Evolutionary conservation across 2,113 vertebrate genomes (phyloP), one percentile per base, ranked within the genome.

Genomic region (Alectura lathami): DNA sequence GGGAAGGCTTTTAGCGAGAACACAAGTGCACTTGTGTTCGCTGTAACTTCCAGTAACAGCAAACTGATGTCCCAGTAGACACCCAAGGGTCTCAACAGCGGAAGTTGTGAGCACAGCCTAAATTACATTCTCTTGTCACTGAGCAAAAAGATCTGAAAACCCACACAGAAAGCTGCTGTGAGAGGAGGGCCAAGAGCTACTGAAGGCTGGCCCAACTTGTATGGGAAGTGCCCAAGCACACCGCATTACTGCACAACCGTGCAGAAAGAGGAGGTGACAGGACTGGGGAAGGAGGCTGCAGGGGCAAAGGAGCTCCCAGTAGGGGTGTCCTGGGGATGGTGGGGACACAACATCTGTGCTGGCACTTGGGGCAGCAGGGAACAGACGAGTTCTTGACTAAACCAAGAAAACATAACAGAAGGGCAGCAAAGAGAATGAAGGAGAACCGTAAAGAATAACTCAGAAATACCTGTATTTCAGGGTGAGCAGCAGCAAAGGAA

Each of bases 21-120:
- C 34, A 80, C 0, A 45, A 83, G 45, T 2, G 42, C 29, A 27
- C n/a, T 62, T 34, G 50, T 47, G 45, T 11, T 68, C 30, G 72
- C 51, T 89, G 74, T 29, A 22, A 74, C 50, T 70, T 43, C 84
- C 74, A 82, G 6, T 15, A 69, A 45, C 2, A 32, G 72, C 30
- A 64, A 76, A 11, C 2, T 11, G 45, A 17, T 13, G 62, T 11
- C 48, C 62, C 36, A 45, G 24, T 54, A 66, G 63, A 8, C 86
- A 59, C n/a, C n/a, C 23, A 2, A 0, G 0, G 74, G 0, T 45
- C 70, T 30, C 1, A 3, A 20, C 0, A 36, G 30, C 32, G 54
- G 32, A 48, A 81, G 59, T 51, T 20, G 24, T 11, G 3, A 43
- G 5, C 26, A 64, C 40, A 88, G 60, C 69, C 75, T 13, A 5